Base-by-base conservation (phyloP, 2,113 vertebrate genomes). In the Brienomyrus longianalis region DNA sequence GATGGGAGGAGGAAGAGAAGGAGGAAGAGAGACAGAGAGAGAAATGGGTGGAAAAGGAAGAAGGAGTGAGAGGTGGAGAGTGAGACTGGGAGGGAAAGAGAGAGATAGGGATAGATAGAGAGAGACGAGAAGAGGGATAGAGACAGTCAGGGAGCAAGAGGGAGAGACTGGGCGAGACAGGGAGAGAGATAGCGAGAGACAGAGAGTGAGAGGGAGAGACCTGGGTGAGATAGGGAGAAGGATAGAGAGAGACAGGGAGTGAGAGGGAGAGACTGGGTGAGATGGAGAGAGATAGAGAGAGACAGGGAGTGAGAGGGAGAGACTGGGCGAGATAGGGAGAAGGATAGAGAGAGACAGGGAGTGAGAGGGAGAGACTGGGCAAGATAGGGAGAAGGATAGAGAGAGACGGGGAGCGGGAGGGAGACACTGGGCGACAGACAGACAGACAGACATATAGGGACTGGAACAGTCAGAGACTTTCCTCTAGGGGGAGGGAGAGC, bases 91-190 rank as follows among this genome's bases (percentile, higher is more conserved):
- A 66, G 62, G 27, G 62, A 50, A n/a, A 45, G 45, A 17, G 85
- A 54, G 83, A 8, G 17, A 48, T 1, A 93, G 92, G 93, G 94
- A 94, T 93, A 87, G 89, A 92, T 83, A 77, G 83, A 91, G 90
- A 6, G 43, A 88, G 91, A 90, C 62, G 54, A 27, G 87, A 83
- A 51, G 87, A 31, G 87, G 39, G 39, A 62, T 9, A 8, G 9
- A 51, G 15, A 35, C 17, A 19, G 50, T 17, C 31, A 3, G 35
- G 77, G 0, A 83, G 27, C 13, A 8, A 70, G 21, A 15, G 2
- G 59, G 59, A 74, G 87, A 27, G 59, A 23, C 13, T 17, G 85
- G 0, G n/a, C 3, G 27, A 19, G 50, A 17, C 31, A 3, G 21
- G 77, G 0, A 83, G 27, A 5, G 50, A 13, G 21, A 52, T 2